A percentile compares a stretch with the other conserved stretches of the same genome.
phyloP scores from a whole-genome alignment of 2,113 vertebrate genomes.

The Pomatorhinus ruficollis region DNA sequence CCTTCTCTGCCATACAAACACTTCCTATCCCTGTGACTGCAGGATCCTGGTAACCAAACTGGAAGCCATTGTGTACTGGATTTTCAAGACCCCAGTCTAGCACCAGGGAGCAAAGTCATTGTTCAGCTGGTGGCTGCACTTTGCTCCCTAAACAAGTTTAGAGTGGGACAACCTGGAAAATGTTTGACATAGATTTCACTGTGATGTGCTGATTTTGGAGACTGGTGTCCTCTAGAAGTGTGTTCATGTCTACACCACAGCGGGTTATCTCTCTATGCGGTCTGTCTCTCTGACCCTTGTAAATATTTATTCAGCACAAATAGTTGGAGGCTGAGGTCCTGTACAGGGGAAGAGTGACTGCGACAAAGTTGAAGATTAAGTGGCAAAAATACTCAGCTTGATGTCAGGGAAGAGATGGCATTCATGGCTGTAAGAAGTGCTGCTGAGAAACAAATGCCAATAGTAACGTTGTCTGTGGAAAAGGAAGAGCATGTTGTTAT shows the following conservation, averaged over 20 bases:
- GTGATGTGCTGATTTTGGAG: not conserved
- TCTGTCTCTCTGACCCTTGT: conserved; percentile 19
- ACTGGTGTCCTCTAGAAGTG: not conserved
- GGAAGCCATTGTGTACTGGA: not conserved
- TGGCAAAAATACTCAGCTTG: not conserved
- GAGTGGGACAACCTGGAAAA: not conserved
- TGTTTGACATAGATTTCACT: not conserved
- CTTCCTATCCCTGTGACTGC: not conserved
- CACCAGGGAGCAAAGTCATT: not conserved
- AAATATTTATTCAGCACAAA: not conserved
- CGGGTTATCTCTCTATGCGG: not conserved
- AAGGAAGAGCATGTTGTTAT: not conserved
- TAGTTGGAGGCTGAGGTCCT: not conserved
- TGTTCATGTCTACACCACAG: not conserved
- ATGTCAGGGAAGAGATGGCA: not conserved
- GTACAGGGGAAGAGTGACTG: not conserved
- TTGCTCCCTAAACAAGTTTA: not conserved
- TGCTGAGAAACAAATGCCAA: not conserved
- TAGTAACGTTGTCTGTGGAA: not conserved
- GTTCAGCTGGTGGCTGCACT: not conserved
- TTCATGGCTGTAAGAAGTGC: not conserved
- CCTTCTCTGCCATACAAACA: not conserved
- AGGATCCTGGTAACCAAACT: not conserved
- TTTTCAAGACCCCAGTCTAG: not conserved
- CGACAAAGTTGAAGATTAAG: not conserved